These are phyloP conservation scores for Petrocephalus zakoni DNA, from an alignment of 2,113 vertebrate genomes.

Conservation along the genomic window DNA sequence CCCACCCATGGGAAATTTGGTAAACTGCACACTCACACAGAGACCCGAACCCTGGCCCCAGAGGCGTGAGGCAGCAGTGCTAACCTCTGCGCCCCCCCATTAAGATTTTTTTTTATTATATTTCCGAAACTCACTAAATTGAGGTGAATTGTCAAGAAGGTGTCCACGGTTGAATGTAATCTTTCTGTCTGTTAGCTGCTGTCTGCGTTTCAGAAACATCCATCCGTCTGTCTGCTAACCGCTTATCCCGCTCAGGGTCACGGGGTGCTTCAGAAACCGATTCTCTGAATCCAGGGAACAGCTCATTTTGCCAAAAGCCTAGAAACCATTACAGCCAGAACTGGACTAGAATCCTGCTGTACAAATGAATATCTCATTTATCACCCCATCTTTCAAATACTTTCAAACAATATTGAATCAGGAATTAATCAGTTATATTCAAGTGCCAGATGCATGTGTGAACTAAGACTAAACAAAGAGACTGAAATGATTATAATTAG, in stretches of 20 bases:
- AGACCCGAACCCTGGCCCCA: not conserved
- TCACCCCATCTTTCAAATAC: not conserved
- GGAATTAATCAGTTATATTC: not conserved
- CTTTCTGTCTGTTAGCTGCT: not conserved
- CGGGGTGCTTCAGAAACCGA: not conserved
- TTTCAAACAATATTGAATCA: not conserved
- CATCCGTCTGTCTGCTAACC: not conserved
- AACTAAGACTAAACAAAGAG: not conserved
- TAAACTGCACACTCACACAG: not conserved
- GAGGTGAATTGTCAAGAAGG: not conserved
- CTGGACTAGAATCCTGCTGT: not conserved
- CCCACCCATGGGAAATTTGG: not conserved
- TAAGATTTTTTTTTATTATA: not conserved
- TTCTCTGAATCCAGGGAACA: not conserved
- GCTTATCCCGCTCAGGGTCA: not conserved
- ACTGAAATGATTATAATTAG: not conserved
- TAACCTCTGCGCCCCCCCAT: no score
- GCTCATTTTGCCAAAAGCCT: not conserved
- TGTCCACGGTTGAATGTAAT: not conserved
- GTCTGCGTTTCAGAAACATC: not conserved
- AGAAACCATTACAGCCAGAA: not conserved
- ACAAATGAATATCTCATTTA: not conserved
- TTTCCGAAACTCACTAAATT: not conserved
- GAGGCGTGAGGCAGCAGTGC: not conserved
- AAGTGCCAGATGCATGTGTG: not conserved